Evolutionary conservation across 2,888 invertebrate species (phyloP), one percentile per base, ranked within the genome.

Genomic region (Metopia argyrocephala): DNA sequence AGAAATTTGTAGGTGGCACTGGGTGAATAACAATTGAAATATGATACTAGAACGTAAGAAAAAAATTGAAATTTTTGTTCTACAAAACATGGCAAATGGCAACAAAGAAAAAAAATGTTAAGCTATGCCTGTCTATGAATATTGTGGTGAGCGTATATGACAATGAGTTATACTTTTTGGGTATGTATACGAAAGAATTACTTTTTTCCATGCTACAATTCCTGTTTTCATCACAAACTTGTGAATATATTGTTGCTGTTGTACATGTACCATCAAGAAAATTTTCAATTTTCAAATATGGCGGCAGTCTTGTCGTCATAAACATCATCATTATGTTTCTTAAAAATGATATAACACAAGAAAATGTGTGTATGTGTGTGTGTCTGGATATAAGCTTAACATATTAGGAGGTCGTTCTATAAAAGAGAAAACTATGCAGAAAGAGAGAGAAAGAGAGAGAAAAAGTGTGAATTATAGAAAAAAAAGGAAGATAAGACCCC

Each of bases 271-370:
- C 31, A 20, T 61, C 50, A 65, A 78, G 70, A 57, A 76, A 57
- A 52, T 57, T 75, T 70, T 81, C 61, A 79, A 76, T 76, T 81
- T 78, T 62, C 65, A 66, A 81, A 78, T 28, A 68, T 79, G 78
- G 65, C 68, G 62, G 73, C 76, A 71, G n/a, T 48, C 6, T 18
- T 48, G 48, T 20, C 48, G 18, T 48, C 48, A 48, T 48, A 7
- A 48, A n/a, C 48, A 20, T 48, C 48, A 48, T 20, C 48, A 48
- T 48, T 20, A 48, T 48, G n/a, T 48, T 57, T 25, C 59, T 18
- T 2, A 31, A 27, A 50, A 25, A 45, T 56, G 48, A 5, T 23
- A 21, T 45, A 23, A 18, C 18, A 21, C 7, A 52, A 9, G 18
- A 25, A 12, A 25, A 57, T 15, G 23, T 61, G 28, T n/a, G 27